A percentile compares a stretch with the other conserved stretches of the same genome.
Evolutionary conservation across 2,113 vertebrate species (phyloP).

Genomic region (Sebastes fasciatus): DNA sequence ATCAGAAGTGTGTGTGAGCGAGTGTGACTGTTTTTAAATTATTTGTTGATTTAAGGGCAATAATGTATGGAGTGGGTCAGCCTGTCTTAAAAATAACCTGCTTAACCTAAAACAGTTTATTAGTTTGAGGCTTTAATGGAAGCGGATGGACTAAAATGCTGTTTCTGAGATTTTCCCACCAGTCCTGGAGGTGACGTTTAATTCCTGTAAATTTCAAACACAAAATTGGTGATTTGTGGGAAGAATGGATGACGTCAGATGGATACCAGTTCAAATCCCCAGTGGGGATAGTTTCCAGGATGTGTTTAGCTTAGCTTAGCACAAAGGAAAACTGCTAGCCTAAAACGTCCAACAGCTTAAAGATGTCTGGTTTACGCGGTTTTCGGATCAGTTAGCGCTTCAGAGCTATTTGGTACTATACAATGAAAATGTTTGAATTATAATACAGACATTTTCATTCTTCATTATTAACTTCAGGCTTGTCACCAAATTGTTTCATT

Average conservation of each 20-base stretch:
- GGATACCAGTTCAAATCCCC: background rate
- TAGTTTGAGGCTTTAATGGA: background rate
- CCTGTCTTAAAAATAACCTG: background rate
- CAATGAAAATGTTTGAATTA: background rate
- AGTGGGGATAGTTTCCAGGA: background rate
- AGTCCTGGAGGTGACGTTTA: background rate
- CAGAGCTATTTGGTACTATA: background rate
- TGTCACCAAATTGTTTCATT: background rate
- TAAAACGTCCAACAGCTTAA: background rate
- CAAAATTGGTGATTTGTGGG: background rate
- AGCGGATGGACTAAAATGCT: background rate
- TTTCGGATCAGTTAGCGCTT: background rate
- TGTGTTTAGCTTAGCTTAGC: slow-evolving; percentile 26
- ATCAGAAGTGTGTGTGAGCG: background rate
- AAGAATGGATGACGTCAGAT: background rate
- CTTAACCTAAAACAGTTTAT: background rate
- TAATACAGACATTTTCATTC: slow-evolving; percentile 6
- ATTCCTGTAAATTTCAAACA: background rate
- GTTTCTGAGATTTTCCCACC: background rate
- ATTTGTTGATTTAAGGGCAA: slow-evolving; percentile 38
- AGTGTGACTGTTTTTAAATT: slow-evolving; percentile 8
- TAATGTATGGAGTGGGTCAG: slow-evolving; percentile 1
- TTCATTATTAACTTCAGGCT: slow-evolving; percentile 22
- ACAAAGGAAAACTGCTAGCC: background rate
- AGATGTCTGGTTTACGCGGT: background rate